Conservation (phyloP, 23 tunicate species). For the Halocynthia roretzi region DNA sequence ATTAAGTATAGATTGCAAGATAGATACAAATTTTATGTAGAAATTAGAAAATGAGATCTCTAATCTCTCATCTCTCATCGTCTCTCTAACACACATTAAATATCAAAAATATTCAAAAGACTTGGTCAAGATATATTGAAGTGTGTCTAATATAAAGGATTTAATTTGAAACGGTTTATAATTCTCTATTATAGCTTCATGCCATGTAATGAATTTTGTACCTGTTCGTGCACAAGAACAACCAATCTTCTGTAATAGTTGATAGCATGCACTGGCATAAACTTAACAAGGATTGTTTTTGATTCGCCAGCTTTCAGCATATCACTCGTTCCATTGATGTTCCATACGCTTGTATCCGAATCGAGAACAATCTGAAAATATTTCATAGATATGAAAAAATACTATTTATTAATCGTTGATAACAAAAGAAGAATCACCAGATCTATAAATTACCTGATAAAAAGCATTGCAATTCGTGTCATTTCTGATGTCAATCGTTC, state of each 20-base stretch:
- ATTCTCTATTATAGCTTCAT: neutral
- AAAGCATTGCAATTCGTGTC: conserved; percentile 37
- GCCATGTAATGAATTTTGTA: conserved; percentile 3
- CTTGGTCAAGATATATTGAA: neutral
- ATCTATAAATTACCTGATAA: conserved; percentile 36
- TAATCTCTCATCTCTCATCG: neutral
- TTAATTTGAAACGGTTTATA: neutral
- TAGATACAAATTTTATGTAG: neutral
- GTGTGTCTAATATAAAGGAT: neutral
- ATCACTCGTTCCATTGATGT: conserved; percentile 16
- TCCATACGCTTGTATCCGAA: conserved; percentile 22
- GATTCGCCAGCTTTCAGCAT: conserved; percentile 22
- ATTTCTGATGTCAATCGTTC: conserved; percentile 34
- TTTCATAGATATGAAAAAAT: too few relatives aligned
- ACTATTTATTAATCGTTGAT: too few relatives aligned
- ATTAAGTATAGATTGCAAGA: neutral
- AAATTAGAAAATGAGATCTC: neutral
- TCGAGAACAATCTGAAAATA: conserved; percentile 27
- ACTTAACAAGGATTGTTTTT: conserved; percentile 22
- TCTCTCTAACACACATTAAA: neutral
- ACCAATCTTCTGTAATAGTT: conserved; percentile 41
- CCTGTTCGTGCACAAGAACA: conserved; percentile 69
- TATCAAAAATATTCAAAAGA: neutral
- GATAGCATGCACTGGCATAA: conserved; percentile 49
- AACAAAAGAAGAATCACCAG: too few relatives aligned